A percentile compares a stretch with the other conserved stretches of the same genome.
Conservation (phyloP, 2,113 vertebrate species). For the Otocyon megalotis region DNA sequence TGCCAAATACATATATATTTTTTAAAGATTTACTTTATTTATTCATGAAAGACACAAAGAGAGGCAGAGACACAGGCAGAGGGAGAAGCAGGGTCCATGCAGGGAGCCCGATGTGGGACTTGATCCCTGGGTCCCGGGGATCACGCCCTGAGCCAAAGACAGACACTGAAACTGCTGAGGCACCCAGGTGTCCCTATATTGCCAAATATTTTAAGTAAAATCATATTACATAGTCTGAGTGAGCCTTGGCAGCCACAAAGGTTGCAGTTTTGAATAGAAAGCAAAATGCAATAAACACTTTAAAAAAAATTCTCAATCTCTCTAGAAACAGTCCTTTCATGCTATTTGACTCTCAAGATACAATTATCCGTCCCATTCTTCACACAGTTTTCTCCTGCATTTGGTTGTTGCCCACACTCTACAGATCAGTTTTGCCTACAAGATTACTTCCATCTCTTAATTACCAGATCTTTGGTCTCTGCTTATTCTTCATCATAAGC, state of each 20-base stretch:
- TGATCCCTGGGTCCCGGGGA: no score
- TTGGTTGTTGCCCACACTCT: not conserved
- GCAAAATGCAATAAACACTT: conserved; percentile 6
- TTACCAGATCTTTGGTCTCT: not conserved
- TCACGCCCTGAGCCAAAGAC: no score
- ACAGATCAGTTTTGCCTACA: not conserved
- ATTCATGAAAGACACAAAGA: no score
- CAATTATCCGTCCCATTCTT: not conserved
- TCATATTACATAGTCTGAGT: not conserved
- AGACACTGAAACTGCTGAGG: no score
- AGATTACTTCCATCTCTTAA: not conserved
- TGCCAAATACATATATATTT: not conserved
- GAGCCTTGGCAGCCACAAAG: conserved; percentile 4
- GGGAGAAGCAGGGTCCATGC: no score
- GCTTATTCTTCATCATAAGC: not conserved
- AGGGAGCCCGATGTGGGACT: no score
- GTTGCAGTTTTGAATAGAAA: conserved; percentile 60
- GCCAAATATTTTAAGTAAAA: conserved; percentile 23
- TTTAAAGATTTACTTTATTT: no score
- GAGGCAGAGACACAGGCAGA: no score
- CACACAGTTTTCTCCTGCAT: not conserved
- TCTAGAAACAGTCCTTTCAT: conserved; percentile 13
- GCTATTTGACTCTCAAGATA: not conserved
- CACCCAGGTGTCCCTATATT: not conserved
- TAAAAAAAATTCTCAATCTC: not conserved